Conservation (phyloP, 2,888 invertebrate species). For the Elegia similella region DNA sequence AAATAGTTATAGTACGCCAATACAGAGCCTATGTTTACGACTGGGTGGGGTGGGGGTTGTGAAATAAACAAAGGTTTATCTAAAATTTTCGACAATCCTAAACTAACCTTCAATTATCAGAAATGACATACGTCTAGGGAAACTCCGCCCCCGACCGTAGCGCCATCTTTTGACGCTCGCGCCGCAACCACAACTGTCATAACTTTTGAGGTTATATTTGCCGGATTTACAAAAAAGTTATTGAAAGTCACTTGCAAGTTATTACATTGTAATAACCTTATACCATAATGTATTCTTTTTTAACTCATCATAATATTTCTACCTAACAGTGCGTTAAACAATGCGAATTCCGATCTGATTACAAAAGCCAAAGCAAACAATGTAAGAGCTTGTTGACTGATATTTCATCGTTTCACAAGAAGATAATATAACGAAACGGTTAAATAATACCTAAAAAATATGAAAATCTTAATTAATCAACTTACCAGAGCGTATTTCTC, state of each 20-base stretch:
- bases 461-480: conserved; percentile 30
- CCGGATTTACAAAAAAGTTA: background rate
- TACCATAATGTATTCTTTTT: background rate
- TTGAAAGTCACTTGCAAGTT: background rate
- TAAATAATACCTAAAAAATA: conserved; percentile 23
- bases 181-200: conserved; percentile 29
- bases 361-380: conserved; percentile 33
- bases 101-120: conserved; percentile 48
- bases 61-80: conserved; percentile 52
- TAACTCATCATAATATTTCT: background rate
- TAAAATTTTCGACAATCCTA: conserved; percentile 49
- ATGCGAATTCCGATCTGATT: conserved; percentile 20
- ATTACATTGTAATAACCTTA: background rate
- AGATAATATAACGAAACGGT: conserved; percentile 6
- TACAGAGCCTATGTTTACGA: conserved; percentile 39
- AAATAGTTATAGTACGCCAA: conserved; percentile 35
- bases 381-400: conserved; percentile 18
- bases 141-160: conserved; percentile 46
- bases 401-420: background rate
- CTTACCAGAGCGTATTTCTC: conserved; percentile 47
- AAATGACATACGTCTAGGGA: conserved; percentile 47
- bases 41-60: conserved; percentile 31
- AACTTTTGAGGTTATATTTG: conserved; percentile 54
- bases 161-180: conserved; percentile 49
- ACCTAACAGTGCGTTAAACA: background rate